These are phyloP conservation scores for Eristalinus sepulchralis DNA, from an alignment of 2,888 invertebrate species.

Conservation along the genomic window DNA sequence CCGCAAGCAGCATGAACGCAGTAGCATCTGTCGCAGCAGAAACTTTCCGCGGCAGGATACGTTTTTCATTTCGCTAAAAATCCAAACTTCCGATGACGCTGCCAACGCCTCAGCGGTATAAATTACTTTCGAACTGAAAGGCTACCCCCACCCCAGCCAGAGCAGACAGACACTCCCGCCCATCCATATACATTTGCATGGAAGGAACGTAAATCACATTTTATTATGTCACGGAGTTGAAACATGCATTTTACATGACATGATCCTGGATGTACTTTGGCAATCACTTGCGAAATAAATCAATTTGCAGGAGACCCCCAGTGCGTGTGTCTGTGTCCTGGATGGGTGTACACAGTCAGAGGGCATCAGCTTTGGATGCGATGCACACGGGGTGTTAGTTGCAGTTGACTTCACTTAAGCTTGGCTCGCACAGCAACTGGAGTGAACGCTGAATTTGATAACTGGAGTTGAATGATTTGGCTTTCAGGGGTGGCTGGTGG, in stretches of 20 bases:
- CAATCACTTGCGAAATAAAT: constrained; percentile 50
- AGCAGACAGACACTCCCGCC: background rate
- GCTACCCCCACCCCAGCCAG: background rate
- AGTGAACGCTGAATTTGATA: constrained; percentile 27
- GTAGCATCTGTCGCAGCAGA: background rate
- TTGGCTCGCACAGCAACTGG: constrained; percentile 14
- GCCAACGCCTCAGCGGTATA: background rate
- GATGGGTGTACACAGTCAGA: constrained; percentile 8
- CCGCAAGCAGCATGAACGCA: background rate
- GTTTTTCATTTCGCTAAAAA: constrained; percentile 12
- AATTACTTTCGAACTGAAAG: background rate
- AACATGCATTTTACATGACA: constrained; percentile 53
- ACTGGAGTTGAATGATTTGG: background rate
- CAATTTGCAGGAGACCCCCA: constrained; percentile 32
- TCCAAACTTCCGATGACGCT: background rate
- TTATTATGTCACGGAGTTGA: constrained; percentile 44
- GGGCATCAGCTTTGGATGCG: constrained; percentile 1
- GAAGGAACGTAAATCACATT: constrained; percentile 42
- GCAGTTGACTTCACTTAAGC: constrained; percentile 34
- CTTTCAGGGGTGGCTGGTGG: background rate
- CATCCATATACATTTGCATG: background rate
- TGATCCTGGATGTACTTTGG: constrained; percentile 44
- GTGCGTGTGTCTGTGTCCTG: constrained; percentile 7
- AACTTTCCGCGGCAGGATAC: background rate
- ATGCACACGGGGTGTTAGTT: background rate